Percentiles rank a stretch among this genome's conserved stretches.
Conservation (phyloP, 2,888 invertebrate species). For the Epirrhoe alternata region DNA sequence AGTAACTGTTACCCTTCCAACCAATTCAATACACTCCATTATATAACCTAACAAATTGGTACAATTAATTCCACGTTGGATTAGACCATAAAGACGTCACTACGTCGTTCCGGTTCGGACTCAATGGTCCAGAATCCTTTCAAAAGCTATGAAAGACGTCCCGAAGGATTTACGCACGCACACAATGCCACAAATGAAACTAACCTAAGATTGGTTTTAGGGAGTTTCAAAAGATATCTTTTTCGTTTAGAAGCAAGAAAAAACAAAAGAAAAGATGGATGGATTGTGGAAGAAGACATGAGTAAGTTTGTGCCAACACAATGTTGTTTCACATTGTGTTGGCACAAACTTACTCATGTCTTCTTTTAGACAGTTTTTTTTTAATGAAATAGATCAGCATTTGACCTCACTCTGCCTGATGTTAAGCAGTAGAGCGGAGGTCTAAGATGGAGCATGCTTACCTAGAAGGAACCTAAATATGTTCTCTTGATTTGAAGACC, state of each 20-base stretch:
- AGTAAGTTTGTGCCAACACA: no score
- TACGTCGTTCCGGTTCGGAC: conserved; percentile 32
- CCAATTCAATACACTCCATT: conserved; percentile 21
- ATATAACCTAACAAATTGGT: conserved; percentile 20
- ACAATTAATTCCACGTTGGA: conserved; percentile 35
- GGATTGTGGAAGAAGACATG: no score
- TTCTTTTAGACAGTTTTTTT: no score
- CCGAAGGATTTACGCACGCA: conserved; percentile 21
- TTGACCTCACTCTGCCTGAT: no score
- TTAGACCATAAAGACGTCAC: conserved; percentile 43
- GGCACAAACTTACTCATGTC: no score
- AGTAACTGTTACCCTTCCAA: not conserved
- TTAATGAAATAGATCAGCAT: no score
- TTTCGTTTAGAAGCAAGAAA: not conserved
- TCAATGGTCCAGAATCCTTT: conserved; percentile 40
- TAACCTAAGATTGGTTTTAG: not conserved
- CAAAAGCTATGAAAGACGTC: conserved; percentile 23
- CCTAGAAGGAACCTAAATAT: no score
- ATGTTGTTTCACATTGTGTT: no score
- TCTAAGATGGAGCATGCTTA: no score
- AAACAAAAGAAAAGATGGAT: no score
- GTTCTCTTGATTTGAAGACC: no score
- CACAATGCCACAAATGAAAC: conserved; percentile 19
- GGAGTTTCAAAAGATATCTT: not conserved
- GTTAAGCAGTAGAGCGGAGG: no score